These are phyloP conservation scores for Pilophorus perplexus DNA, from an alignment of 2,888 invertebrate species.

Conservation along the genomic window DNA sequence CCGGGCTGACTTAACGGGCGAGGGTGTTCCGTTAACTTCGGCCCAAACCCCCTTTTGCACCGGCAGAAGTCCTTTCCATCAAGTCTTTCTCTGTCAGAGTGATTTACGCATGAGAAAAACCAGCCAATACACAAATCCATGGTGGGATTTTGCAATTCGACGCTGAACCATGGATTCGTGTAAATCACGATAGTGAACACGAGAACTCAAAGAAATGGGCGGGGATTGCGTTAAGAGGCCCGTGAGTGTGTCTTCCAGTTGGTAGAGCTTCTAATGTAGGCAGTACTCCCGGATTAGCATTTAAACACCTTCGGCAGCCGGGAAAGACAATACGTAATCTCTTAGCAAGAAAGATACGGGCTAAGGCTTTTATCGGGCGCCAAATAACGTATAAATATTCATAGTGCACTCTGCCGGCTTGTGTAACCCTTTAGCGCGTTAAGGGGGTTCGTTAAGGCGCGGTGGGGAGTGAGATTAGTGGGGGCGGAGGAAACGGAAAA, in stretches of 20 bases:
- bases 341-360: slow-evolving; percentile 44
- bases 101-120: too few species aligned
- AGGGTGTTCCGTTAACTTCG: neutral
- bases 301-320: slow-evolving; percentile 40
- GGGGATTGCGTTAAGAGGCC: too few species aligned
- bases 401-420: slow-evolving; percentile 44
- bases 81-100: too few species aligned
- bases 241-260: slow-evolving; percentile 24
- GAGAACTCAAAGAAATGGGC: too few species aligned
- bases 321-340: slow-evolving; percentile 45
- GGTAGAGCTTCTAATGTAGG: slow-evolving; percentile 27
- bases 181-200: too few species aligned
- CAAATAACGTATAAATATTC: slow-evolving; percentile 49
- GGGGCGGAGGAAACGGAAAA: slow-evolving; percentile 9
- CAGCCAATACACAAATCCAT: too few species aligned
- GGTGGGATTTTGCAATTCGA: too few species aligned
- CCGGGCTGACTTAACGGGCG: too few species aligned
- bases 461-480: neutral
- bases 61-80: slow-evolving; percentile 12
- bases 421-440: slow-evolving; percentile 40
- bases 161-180: too few species aligned
- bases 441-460: slow-evolving; percentile 17
- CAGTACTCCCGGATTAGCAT: slow-evolving; percentile 39
- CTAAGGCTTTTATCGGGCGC: slow-evolving; percentile 45
- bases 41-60: slow-evolving; percentile 1